Evolutionary conservation across 2,888 invertebrate genomes (phyloP).

Genomic region (Cataglyphis rosenhaueri): DNA sequence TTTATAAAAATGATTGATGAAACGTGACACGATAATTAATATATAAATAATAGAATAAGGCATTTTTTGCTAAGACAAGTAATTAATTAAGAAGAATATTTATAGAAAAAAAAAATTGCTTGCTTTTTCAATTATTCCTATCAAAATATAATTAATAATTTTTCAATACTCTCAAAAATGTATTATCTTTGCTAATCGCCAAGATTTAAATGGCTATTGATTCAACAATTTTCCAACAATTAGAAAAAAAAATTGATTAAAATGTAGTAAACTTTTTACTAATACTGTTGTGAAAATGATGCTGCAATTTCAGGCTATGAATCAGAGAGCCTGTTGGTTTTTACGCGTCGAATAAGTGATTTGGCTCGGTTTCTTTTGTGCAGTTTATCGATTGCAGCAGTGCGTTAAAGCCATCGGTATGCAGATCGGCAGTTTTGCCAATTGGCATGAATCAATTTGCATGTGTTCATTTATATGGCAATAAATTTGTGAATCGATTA

Average conservation of each 20-base stretch:
- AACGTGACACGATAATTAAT: not conserved
- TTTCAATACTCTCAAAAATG: not conserved
- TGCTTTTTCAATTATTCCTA: not conserved
- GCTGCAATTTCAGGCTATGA: slow-evolving; percentile 6
- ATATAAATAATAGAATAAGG: not conserved
- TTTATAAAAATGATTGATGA: not conserved
- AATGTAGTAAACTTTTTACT: not conserved
- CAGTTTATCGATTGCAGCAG: slow-evolving; percentile 10
- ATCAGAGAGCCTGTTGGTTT: not conserved
- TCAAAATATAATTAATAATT: not conserved
- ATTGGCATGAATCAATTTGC: slow-evolving; percentile 34
- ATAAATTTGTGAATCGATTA: slow-evolving; percentile 25
- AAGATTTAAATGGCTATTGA: not conserved
- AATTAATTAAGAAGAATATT: slow-evolving; percentile 6
- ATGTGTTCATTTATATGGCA: slow-evolving; percentile 30
- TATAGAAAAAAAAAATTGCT: not conserved
- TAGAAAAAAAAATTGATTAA: not conserved
- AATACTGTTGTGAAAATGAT: not conserved
- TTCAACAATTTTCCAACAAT: not conserved
- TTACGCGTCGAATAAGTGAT: slow-evolving; percentile 13
- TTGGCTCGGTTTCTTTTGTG: slow-evolving; percentile 21
- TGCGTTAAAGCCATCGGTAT: slow-evolving; percentile 9
- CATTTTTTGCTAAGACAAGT: not conserved
- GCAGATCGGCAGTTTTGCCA: slow-evolving; percentile 33
- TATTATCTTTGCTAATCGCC: not conserved